Conservation (phyloP, 2,797 vertebrate species). For the Argentina silus region DNA sequence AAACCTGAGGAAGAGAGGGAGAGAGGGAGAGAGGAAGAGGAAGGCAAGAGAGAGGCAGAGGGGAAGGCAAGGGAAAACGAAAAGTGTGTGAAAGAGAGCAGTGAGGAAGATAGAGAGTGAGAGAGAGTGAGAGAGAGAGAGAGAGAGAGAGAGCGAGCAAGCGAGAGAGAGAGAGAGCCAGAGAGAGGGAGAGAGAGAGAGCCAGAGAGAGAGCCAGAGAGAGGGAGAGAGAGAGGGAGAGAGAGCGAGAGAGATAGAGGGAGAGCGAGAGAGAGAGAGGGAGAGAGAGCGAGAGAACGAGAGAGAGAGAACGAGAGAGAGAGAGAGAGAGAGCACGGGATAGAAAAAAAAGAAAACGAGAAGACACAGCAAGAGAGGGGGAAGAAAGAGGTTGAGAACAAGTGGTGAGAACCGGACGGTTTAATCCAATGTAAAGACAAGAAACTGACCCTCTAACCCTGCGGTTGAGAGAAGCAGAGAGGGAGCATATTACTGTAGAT, state of each 20-base stretch:
- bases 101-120: background rate
- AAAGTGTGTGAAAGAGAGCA: slow-evolving; percentile 1
- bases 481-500: too few species aligned
- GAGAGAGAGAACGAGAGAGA: slow-evolving; percentile 6
- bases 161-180: slow-evolving; percentile 8
- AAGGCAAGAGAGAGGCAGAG: background rate
- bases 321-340: slow-evolving; percentile 15
- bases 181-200: slow-evolving; percentile 18
- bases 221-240: background rate
- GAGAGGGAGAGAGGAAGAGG: background rate
- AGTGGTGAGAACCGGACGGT: too few species aligned
- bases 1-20: background rate
- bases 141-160: slow-evolving; percentile 8
- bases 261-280: background rate
- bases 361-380: background rate
- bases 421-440: too few species aligned
- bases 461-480: too few species aligned
- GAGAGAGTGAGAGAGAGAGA: background rate
- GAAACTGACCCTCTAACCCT: too few species aligned
- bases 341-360: too few species aligned
- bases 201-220: too few species aligned
- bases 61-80: background rate
- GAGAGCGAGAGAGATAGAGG: background rate
- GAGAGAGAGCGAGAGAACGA: slow-evolving; percentile 1
- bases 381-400: slow-evolving; percentile 34